phyloP scores from a whole-genome alignment of 2,888 invertebrate genomes.

The Mesodorylaimus sp. region DNA sequence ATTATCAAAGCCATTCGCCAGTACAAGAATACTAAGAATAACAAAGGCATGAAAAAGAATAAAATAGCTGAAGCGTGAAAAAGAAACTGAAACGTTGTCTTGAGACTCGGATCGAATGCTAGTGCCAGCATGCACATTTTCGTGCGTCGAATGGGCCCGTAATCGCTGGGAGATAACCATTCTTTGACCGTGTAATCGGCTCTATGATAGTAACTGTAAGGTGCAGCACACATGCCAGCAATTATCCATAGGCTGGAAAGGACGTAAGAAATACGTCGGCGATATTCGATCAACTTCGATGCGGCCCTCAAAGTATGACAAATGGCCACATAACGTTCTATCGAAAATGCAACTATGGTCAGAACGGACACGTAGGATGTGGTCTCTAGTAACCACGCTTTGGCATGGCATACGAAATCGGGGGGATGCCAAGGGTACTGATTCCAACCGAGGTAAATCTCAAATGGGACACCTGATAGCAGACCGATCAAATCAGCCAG shows the following conservation, averaged over 20 bases:
- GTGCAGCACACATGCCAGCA: conserved; percentile 17
- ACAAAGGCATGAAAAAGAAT: conserved; percentile 18
- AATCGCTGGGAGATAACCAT: conserved; percentile 16
- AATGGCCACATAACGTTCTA: conserved; percentile 20
- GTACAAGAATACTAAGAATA: too few relatives aligned
- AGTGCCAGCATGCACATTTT: conserved; percentile 19
- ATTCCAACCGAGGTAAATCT: conserved; percentile 17
- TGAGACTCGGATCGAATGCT: conserved; percentile 14
- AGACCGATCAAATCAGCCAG: conserved; percentile 18
- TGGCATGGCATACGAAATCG: conserved; percentile 19
- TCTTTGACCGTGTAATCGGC: conserved; percentile 17
- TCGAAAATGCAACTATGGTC: conserved; percentile 18
- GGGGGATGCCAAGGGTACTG: conserved; percentile 21
- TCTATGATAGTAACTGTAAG: conserved; percentile 17
- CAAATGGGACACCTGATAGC: conserved; percentile 18
- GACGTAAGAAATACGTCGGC: conserved; percentile 10
- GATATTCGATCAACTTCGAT: conserved; percentile 14
- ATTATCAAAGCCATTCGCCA: too few relatives aligned
- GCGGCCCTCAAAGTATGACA: conserved; percentile 17
- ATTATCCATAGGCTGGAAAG: conserved; percentile 16
- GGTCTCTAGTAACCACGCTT: conserved; percentile 18
- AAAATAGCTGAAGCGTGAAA: conserved; percentile 19
- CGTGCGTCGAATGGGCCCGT: conserved; percentile 13
- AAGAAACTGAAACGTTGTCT: conserved; percentile 13
- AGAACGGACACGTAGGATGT: conserved; percentile 18